These are phyloP conservation scores for Euura saliciscinereae DNA, from an alignment of 1,140 invertebrate genomes.

Conservation along the genomic window DNA sequence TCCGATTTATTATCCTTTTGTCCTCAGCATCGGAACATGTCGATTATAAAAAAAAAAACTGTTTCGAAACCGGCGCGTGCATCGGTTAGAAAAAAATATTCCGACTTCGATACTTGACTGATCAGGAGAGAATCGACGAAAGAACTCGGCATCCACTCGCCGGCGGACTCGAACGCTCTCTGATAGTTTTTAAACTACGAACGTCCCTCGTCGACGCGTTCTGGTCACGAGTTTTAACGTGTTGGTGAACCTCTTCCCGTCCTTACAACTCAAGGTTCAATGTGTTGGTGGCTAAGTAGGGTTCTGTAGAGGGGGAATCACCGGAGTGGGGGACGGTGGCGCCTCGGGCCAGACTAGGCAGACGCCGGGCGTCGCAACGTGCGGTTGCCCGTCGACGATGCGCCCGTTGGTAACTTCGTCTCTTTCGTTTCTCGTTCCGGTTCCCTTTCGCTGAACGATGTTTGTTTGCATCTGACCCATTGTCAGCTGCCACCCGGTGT, in stretches of 20 bases:
- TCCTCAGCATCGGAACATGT: no score
- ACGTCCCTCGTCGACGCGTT: background rate
- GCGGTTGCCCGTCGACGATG: background rate
- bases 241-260: background rate
- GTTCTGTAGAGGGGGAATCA: background rate
- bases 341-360: constrained; percentile 2
- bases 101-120: background rate
- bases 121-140: background rate
- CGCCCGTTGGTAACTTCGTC: background rate
- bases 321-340: background rate
- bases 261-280: background rate
- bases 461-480: background rate
- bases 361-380: constrained; percentile 5
- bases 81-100: no score
- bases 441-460: background rate
- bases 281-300: constrained; percentile 2
- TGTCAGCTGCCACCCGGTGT: background rate
- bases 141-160: background rate
- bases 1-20: no score
- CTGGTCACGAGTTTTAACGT: background rate
- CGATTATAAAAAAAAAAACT: no score
- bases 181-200: constrained; percentile 13
- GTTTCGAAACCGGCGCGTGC: no score
- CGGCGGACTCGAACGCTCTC: constrained; percentile 4
- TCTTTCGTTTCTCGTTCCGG: background rate